Base-by-base conservation (phyloP, 2,797 vertebrate genomes). In the Podargus strigoides region DNA sequence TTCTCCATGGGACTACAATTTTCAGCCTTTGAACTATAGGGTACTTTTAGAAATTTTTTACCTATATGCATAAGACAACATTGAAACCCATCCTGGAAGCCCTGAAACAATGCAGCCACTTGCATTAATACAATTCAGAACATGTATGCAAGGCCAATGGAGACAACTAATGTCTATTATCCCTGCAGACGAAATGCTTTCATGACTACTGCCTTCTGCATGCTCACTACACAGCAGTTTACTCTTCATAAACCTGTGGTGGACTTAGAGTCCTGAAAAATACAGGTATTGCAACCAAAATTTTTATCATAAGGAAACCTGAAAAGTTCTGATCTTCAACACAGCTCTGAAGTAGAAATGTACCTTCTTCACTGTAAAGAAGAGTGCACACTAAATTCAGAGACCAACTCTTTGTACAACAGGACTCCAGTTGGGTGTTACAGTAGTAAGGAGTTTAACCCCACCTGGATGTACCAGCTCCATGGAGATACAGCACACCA, bases 51-150 rank as follows among this genome's bases (percentile, higher is more conserved):
- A 85, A 41, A 67, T 22, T 74, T 76, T 80, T 86, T 73, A n/a
- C 22, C 46, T 17, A 7, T 26, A 42, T 1, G 1, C 23, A 1
- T 27, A 27, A 52, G n/a, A 80, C 1, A 1, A 67, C 14, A 50
- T 70, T 32, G 14, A 67, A 80, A 17, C 6, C n/a, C 28, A 59
- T 24, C 17, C 67, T 60, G 7, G 41, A 64, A 89, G 46, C 64
- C 37, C 55, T 41, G 79, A 76, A 85, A 53, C 28, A 59, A 53
- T 14, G 32, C 22, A 68, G 66, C 53, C 19, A 49, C 49, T 42
- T 59, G 26, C 32, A 55, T 63, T 50, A 83, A 62, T 42, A 66
- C 6, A 46, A 70, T 64, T 56, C 1, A 66, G 8, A 60, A 66
- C 19, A 41, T 7, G 7, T 37, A 62, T 46, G 44, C 11, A 12